Base-by-base conservation (phyloP, 1,140 invertebrate genomes). In the Plectrocnemia conspersa region DNA sequence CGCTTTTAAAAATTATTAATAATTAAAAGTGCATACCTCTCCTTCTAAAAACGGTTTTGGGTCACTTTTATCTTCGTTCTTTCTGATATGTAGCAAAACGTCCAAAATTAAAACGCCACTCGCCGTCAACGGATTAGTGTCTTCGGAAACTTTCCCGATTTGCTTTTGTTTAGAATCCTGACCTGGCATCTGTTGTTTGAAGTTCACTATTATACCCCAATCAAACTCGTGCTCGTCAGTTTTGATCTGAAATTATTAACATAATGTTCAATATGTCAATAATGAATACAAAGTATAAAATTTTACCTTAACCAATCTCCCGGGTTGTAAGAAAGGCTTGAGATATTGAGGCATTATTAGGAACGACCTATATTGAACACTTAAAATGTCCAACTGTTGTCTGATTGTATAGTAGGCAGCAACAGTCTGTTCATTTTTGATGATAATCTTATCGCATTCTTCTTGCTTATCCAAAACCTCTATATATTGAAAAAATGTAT, bases 201-300 rank as follows among this genome's bases (percentile, higher is more conserved):
- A 97, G 70, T 95, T 97, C 1, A 99, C 81, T 35, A 98, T 82
- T 19, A 94, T 89, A 25, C 93, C 93, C 95, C 96, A 99, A 61
- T 94, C 95, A 72, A 94, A 98, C 67, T 93, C 86, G 52, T 89
- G 76, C 46, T 85, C 82, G 42, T 86, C 85, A 64, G 86, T 88
- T 75, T 92, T 90, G 1, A 97, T 81, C 86, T 93, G 52, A 25
- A 64, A 68, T 52, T 52, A 32, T 25, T 25, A 52, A 59, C 19
- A 23, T 42, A 33, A 58, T 36, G 19, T 61, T 25, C 10, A 16
- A 9, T 18, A 44, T 1, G 6, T 4, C 25, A 42, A 29, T 4
- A 24, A 41, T 56, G 5, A 42, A 29, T 40, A 59, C 38, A 55
- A 56, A 46, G 45, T 41, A 44, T 27, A 52, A 52, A 4, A 41